Conservation (phyloP, 2,888 invertebrate genomes). For the Drosophila pseudotalamancana region DNA sequence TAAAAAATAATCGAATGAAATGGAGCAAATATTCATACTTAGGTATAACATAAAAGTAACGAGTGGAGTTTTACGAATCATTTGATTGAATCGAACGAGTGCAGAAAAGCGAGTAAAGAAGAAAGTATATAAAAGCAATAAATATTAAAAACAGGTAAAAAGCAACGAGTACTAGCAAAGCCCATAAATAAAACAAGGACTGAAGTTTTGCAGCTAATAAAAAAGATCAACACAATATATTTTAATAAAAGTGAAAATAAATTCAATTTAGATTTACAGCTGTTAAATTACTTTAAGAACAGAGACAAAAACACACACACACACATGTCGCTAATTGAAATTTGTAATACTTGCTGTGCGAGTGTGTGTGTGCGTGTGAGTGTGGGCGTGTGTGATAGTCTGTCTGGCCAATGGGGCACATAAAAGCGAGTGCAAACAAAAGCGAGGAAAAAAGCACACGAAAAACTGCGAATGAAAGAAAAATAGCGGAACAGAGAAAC, state of each 20-base stretch:
- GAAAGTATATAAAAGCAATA: too few relatives aligned
- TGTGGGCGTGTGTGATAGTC: slow-evolving; percentile 33
- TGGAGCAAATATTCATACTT: too few relatives aligned
- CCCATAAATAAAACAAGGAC: neutral
- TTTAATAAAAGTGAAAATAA: slow-evolving; percentile 7
- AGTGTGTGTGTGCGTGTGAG: neutral
- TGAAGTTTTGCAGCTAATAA: neutral
- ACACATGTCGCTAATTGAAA: slow-evolving; percentile 69
- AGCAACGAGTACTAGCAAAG: neutral
- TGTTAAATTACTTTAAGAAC: slow-evolving; percentile 34
- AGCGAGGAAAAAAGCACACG: neutral
- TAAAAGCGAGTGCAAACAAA: slow-evolving; percentile 36
- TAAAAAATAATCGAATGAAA: too few relatives aligned
- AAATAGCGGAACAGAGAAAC: slow-evolving; percentile 57
- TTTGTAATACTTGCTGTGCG: slow-evolving; percentile 59
- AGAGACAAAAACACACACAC: slow-evolving; percentile 13
- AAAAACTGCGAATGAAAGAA: slow-evolving; percentile 47
- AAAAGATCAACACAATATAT: neutral
- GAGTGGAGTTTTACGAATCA: too few relatives aligned
- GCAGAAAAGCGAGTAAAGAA: too few relatives aligned
- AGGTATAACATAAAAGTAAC: too few relatives aligned
- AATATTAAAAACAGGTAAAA: neutral
- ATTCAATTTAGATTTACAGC: slow-evolving; percentile 31
- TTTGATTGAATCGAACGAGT: too few relatives aligned
- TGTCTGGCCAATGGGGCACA: slow-evolving; percentile 59